Base-by-base conservation (phyloP, 2,888 invertebrate genomes). In the Eupelmus urozonus region DNA sequence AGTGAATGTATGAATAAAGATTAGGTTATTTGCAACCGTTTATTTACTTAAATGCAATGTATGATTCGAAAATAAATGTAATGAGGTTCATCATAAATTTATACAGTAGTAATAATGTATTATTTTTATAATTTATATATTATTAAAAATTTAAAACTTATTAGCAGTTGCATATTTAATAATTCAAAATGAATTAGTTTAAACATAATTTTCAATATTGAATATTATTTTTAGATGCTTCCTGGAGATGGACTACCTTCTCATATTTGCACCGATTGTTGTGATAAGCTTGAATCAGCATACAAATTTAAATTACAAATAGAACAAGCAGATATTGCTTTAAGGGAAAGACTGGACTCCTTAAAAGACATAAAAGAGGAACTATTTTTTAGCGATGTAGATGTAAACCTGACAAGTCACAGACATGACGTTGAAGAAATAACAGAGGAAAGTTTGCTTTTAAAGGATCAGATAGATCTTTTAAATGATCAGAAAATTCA, bases 231-330 rank as follows among this genome's bases (percentile, higher is more conserved):
- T 77, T 69, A 87, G 87, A 86, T 87, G 79, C 49, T 82, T 34
- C 88, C 87, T 1, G 88, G 84, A 0, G 89, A 89, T 74, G 89
- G 89, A 5, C 80, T 89, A 72, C 89, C 89, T 3, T 76, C 84
- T 2, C 87, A 86, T n/a, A 85, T 89, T 2, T 89, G 89, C 27
- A 86, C 85, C 23, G 78, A 85, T 9, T 89, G 89, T 60, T 86
- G 85, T 0, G 86, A 87, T 7, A 89, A 88, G 73, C 75, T 89
- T 3, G 89, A 89, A 72, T 84, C 85, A 0, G 87, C 89, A 0
- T 89, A 89, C 63, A 88, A 89, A 40, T 89, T 89, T 55, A 89
- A 89, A 72, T 66, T 88, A 3, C 89, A 89, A 82, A 88, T 89
- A 0, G 89, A 89, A 72, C 88, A 90, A 66, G 89, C 89, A 0